Evolutionary conservation across 2,797 vertebrate genomes (phyloP), one percentile per base, ranked within the genome.

Genomic region (Loriculus beryllinus): DNA sequence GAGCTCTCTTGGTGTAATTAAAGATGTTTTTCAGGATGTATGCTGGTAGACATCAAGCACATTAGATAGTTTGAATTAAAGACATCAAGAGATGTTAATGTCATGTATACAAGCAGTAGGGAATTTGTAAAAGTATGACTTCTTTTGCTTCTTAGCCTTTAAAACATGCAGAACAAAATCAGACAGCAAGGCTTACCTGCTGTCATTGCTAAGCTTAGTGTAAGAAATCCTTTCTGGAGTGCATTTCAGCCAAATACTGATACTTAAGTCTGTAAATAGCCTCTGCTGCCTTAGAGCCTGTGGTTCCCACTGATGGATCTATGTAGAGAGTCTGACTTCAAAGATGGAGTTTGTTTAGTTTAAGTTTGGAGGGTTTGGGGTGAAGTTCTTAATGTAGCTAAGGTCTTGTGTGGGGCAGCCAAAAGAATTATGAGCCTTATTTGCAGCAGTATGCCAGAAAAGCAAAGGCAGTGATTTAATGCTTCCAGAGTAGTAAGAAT

Each of bases 391-490:
- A 39, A 74, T 60, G 63, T 57, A 82, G 81, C 83, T 70, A 95
- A 79, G 74, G 83, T 91, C 57, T 91, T 88, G 23, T 28, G 33
- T 68, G 74, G 26, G 35, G 37, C 64, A 92, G 69, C 90, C 85
- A 84, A 88, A 84, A 82, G 69, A 76, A 72, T 83, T 83, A 47
- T 42, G 74, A 84, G 72, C 87, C 70, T 82, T 77, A 83, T 54
- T 76, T 64, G 70, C 33, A 57, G 49, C 40, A 79, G 21, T 48
- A 35, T 75, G 85, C 65, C 70, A 90, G 37, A 93, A 92, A 90
- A 90, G 54, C 43, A 67, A 82, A 91, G 29, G 54, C 70, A 70
- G 56, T 88, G 78, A 85, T 94, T 82, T 90, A 86, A 48, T 93
- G 62, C 60, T 88, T 95, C 42, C 77, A 68, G 39, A 70, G 29